Conservation (phyloP, 2,888 invertebrate genomes). For the Candidula unifasciata region DNA sequence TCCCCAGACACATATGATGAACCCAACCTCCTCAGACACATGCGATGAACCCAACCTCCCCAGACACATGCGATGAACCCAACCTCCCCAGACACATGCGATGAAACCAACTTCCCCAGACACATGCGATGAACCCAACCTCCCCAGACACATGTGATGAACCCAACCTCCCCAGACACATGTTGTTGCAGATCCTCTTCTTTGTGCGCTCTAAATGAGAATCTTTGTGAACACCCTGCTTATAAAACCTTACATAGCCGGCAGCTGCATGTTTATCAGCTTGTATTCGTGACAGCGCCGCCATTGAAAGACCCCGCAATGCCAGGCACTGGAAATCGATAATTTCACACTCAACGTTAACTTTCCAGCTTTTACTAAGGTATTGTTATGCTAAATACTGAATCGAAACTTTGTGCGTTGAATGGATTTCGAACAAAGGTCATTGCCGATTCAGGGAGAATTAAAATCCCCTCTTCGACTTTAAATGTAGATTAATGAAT, state of each 20-base stretch:
- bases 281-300: neutral
- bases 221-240: neutral
- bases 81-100: neutral
- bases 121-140: too few relatives aligned
- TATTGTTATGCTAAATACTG: conserved; percentile 27
- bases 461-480: conserved; percentile 31
- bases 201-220: neutral
- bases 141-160: neutral
- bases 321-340: conserved; percentile 4
- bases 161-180: neutral
- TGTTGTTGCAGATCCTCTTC: neutral
- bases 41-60: too few relatives aligned
- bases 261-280: conserved; percentile 10
- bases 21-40: neutral
- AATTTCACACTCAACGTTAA: conserved; percentile 36
- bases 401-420: conserved; percentile 15
- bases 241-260: neutral
- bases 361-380: neutral
- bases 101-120: too few relatives aligned
- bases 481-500: conserved; percentile 38
- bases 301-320: neutral
- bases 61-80: neutral
- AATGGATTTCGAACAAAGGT: conserved; percentile 16
- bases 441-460: conserved; percentile 21
- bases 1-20: neutral